Evolutionary conservation across 2,888 invertebrate genomes (phyloP).

Genomic region (Atethmia centrago): DNA sequence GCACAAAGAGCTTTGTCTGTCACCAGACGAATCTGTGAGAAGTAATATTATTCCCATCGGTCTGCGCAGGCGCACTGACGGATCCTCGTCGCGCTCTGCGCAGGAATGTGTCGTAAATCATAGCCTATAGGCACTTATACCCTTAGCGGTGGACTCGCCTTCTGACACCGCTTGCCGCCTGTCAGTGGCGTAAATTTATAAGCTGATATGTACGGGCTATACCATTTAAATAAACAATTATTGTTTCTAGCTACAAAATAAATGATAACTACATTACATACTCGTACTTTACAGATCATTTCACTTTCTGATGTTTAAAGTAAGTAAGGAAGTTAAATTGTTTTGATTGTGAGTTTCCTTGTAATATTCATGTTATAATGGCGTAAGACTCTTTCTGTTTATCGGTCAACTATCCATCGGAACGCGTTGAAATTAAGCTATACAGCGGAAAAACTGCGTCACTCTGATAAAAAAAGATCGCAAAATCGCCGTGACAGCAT

Average conservation of each 20-base stretch:
- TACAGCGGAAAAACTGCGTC: constrained; percentile 26
- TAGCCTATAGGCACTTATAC: constrained; percentile 67
- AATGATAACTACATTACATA: constrained; percentile 15
- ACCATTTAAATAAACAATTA: constrained; percentile 56
- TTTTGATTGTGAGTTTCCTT: not conserved
- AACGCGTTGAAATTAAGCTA: constrained; percentile 34
- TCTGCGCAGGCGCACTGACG: constrained; percentile 74
- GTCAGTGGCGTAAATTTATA: constrained; percentile 67
- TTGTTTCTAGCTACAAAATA: constrained; percentile 17
- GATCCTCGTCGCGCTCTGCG: constrained; percentile 73
- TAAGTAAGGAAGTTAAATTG: not conserved
- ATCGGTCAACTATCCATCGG: constrained; percentile 22
- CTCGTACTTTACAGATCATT: constrained; percentile 15
- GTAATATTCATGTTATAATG: not conserved
- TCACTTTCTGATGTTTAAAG: constrained; percentile 9
- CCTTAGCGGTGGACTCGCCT: constrained; percentile 56
- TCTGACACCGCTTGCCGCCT: constrained; percentile 63
- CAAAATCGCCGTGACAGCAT: constrained; percentile 54
- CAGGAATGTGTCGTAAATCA: constrained; percentile 88
- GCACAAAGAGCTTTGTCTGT: constrained; percentile 80
- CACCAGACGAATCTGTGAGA: constrained; percentile 79
- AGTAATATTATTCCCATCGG: constrained; percentile 84
- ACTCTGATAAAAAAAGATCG: constrained; percentile 47
- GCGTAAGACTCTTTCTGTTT: constrained; percentile 3
- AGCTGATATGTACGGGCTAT: constrained; percentile 64